Evolutionary conservation across 2,888 invertebrate genomes (phyloP), one percentile per base, ranked within the genome.

Genomic region (Penaeus monodon): DNA sequence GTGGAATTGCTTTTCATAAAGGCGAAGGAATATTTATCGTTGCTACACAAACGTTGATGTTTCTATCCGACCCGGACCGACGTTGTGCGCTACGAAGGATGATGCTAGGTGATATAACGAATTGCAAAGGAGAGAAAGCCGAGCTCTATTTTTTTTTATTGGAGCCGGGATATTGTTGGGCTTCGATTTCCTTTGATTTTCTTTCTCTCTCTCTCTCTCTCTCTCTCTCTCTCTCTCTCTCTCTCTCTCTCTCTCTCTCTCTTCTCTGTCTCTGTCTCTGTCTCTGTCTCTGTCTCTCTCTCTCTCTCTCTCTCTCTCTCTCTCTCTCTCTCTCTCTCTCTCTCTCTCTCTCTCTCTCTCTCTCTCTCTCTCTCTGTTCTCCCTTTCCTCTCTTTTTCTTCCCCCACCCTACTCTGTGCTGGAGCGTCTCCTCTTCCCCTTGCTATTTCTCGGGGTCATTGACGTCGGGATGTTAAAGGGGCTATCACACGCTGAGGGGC

Each of bases 341-440:
- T 22, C 57, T 77, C 49, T 77, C 27, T 49, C 57, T 27, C 44
- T 49, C 77, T 38, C 27, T 49, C 44, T 27, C 57, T 77, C 77
- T 49, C 27, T 77, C 44, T 57, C 74, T 49, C 57, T 49, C 57
- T 77, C 77, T 57, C 77, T 77, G 14, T 57, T 66, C 44, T 24
- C 74, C 33, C 38, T 7, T 14, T 20, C 76, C 20, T 38, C 38
- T 38, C 3, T 38, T 38, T 49, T 76, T 20, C 20, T 44, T 6
- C 10, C 44, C 44, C 44, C 44, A 14, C 74, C 76, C 38, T 24
- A 22, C 27, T 4, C 10, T 57, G 2, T 57, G 14, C 57, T 3
- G 57, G 17, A 57, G 57, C 57, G 57, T 57, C 57, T 57, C 57
- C 63, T 80, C 38, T 20, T 44, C 49, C 38, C n/a, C 24, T 68